A percentile compares a stretch with the other conserved stretches of the same genome.
Conservation (phyloP, 2,888 invertebrate genomes). For the Drosophila parthenogenetica region DNA sequence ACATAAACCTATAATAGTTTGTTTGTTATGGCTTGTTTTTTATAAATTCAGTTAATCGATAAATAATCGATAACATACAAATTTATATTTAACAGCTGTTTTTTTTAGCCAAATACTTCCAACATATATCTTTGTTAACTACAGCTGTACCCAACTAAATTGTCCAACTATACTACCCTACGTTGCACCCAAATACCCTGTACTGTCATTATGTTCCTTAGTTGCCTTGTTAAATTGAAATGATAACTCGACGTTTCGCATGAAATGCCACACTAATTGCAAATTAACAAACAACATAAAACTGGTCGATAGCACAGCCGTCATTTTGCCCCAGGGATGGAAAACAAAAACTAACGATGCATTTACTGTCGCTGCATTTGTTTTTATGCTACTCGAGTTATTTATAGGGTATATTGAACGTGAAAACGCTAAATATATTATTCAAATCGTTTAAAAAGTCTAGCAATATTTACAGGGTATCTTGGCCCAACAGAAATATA, state of each 20-base stretch:
- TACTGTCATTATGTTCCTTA: constrained; percentile 15
- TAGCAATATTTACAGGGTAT: no score
- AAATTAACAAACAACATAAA: constrained; percentile 35
- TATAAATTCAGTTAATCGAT: not conserved
- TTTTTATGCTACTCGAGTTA: constrained; percentile 1
- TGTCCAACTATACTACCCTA: not conserved
- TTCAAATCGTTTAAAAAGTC: no score
- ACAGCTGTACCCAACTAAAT: not conserved
- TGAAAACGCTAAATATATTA: no score
- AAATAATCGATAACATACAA: not conserved
- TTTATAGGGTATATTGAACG: no score
- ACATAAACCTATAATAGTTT: no score
- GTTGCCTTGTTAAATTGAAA: constrained; percentile 13
- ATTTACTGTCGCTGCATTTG: not conserved
- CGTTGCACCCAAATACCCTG: not conserved
- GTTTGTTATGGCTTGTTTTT: no score
- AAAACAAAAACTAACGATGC: constrained; percentile 7
- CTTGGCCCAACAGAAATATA: no score
- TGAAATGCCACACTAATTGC: constrained; percentile 27
- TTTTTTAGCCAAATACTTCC: no score
- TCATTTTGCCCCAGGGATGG: constrained; percentile 12
- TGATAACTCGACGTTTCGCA: constrained; percentile 21
- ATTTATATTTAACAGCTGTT: no score
- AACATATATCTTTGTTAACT: no score
- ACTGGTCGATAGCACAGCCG: constrained; percentile 31